Evolutionary conservation across 1,140 invertebrate genomes (phyloP).

Genomic region (Pollicipes pollicipes): DNA sequence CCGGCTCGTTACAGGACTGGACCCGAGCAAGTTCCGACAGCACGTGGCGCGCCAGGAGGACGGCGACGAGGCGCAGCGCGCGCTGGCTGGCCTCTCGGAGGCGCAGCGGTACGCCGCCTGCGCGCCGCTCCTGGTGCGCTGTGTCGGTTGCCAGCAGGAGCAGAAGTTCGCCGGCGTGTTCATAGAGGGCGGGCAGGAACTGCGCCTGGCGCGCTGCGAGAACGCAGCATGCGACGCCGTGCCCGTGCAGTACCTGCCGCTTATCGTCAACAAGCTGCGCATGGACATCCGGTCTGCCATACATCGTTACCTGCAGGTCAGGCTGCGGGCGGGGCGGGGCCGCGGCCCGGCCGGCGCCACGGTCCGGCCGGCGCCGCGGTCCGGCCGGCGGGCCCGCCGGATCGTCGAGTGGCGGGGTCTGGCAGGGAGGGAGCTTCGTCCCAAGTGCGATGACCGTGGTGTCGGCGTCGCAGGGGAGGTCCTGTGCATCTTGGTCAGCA

Average conservation of each 20-base stretch:
- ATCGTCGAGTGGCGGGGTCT: too few relatives aligned
- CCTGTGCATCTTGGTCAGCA: conserved; percentile 12
- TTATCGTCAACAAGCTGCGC: not conserved
- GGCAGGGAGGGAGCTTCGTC: too few relatives aligned
- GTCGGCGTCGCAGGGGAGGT: conserved; percentile 12
- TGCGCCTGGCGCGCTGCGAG: not conserved
- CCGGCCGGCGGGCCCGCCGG: too few relatives aligned
- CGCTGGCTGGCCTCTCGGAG: not conserved
- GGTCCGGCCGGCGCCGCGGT: too few relatives aligned
- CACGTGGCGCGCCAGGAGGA: not conserved
- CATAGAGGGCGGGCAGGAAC: not conserved
- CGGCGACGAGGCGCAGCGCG: not conserved
- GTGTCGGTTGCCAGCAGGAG: not conserved
- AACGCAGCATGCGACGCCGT: not conserved
- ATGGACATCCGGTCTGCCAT: not conserved
- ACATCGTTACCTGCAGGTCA: not conserved
- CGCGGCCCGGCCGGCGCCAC: too few relatives aligned
- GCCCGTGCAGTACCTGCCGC: not conserved
- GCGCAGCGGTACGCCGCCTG: not conserved
- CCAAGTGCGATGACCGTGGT: conserved; percentile 17
- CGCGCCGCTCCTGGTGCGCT: not conserved
- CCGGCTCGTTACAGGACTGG: too few relatives aligned
- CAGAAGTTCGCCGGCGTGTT: not conserved
- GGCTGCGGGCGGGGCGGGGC: too few relatives aligned
- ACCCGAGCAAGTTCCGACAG: too few relatives aligned